These are phyloP conservation scores for Lithophane socia DNA, from an alignment of 2,888 invertebrate genomes.

Conservation along the genomic window DNA sequence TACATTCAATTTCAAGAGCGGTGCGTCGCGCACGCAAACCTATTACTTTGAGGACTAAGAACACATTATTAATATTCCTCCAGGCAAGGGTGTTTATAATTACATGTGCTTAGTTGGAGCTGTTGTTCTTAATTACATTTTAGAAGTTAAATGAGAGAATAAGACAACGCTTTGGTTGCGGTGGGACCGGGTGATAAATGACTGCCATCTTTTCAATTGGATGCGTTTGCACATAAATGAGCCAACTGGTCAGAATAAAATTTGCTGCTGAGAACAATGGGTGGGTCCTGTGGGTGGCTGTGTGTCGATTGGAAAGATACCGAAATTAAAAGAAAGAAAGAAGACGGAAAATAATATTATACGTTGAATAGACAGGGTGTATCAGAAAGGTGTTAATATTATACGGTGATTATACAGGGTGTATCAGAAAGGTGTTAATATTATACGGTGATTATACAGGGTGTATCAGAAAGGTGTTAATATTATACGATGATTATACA, in stretches of 20 bases:
- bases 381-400: too few relatives aligned
- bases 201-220: neutral
- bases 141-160: constrained; percentile 39
- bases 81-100: constrained; percentile 54
- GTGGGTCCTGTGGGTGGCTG: neutral
- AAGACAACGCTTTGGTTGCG: constrained; percentile 8
- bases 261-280: neutral
- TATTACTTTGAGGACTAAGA: constrained; percentile 57
- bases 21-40: constrained; percentile 44
- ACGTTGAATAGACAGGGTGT: too few relatives aligned
- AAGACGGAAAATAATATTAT: too few relatives aligned
- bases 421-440: too few relatives aligned
- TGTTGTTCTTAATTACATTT: constrained; percentile 50
- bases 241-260: neutral
- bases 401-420: too few relatives aligned
- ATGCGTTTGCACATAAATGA: constrained; percentile 11
- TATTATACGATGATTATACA: too few relatives aligned
- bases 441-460: too few relatives aligned
- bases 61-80: constrained; percentile 59
- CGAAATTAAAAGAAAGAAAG: neutral
- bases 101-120: constrained; percentile 50
- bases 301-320: neutral
- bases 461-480: too few relatives aligned
- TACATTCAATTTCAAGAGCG: constrained; percentile 62
- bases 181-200: constrained; percentile 13